phyloP scores from a whole-genome alignment of 1,140 invertebrate genomes.

The Phymastichus coffea region DNA sequence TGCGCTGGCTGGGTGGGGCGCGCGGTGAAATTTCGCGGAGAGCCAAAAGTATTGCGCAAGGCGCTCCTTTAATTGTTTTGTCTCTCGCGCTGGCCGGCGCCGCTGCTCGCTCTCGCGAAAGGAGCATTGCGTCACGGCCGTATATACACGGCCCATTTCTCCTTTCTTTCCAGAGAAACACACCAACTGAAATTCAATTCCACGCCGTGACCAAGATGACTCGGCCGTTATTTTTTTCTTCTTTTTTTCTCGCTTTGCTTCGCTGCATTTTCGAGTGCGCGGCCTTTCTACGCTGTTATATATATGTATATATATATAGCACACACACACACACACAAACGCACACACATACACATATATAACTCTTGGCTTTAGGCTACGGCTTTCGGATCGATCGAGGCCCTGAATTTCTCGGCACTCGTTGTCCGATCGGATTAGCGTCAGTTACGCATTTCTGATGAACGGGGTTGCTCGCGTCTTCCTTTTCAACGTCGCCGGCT shows the following conservation, averaged over 20 bases:
- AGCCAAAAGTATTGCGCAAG: constrained; percentile 2
- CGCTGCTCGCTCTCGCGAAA: constrained; percentile 24
- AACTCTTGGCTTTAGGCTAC: no score
- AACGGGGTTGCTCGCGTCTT: no score
- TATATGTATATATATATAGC: no score
- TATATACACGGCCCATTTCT: constrained; percentile 36
- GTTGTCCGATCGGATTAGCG: no score
- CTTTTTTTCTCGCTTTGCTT: constrained; percentile 9
- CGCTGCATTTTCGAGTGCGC: background rate
- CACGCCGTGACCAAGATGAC: constrained; percentile 35
- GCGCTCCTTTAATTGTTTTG: background rate
- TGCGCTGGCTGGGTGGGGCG: no score
- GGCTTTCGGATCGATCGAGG: constrained; percentile 6
- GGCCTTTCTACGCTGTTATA: no score
- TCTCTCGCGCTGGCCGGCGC: background rate
- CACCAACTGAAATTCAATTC: constrained; percentile 38
- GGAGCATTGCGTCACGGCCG: constrained; percentile 44
- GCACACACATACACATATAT: no score
- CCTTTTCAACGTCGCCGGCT: no score
- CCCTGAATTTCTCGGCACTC: constrained; percentile 15
- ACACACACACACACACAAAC: no score
- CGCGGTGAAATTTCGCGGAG: constrained; percentile 28
- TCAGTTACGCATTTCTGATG: no score
- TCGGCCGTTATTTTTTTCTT: constrained; percentile 7
- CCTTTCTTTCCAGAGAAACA: constrained; percentile 7